Evolutionary conservation across 2,888 invertebrate genomes (phyloP), one percentile per base, ranked within the genome.

Genomic region (Caenorhabditis zanzibari): DNA sequence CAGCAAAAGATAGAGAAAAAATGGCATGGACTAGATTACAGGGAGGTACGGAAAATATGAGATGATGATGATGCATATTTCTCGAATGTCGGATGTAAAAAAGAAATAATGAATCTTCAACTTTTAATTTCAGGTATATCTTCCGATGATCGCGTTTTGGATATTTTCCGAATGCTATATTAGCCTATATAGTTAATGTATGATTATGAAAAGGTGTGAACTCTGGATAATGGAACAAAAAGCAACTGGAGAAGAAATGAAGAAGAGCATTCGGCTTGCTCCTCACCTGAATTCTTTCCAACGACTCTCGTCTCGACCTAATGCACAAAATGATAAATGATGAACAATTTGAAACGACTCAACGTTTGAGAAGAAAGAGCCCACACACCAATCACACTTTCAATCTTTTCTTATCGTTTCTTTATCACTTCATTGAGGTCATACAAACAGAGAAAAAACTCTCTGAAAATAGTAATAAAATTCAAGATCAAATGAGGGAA

Each of bases 241-340:
- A 73, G 73, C 73, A 73, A 73, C 73, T 73, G 73, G 24, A 41
- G 41, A 32, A 38, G 49, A 52, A 35, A 38, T 54, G 68, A 35
- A 52, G 24, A n/a, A 24, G 58, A 63, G 56, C 28, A 74, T 52
- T 61, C 22, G 47, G 19, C 63, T 63, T 63, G 38, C 63, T 75
- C 58, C 58, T 58, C 58, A 44, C 58, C 41, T 68, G 54, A 38
- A 56, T 32, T 54, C 54, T 26, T 26, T 26, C 26, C 54, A 24
- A 26, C 12, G 54, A 24, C 47, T 52, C 64, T 28, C 32, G 16
- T 44, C n/a, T n/a, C 56, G 28, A 69, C 61, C 54, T 77, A 77
- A 69, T 77, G 69, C 63, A 71, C 77, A 63, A 49, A 77, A 77
- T 77, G 77, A 77, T 77, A 71, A 71, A 77, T 77, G 61, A 69